phyloP scores from a whole-genome alignment of 2,113 vertebrate species.

The Cavia aperea region DNA sequence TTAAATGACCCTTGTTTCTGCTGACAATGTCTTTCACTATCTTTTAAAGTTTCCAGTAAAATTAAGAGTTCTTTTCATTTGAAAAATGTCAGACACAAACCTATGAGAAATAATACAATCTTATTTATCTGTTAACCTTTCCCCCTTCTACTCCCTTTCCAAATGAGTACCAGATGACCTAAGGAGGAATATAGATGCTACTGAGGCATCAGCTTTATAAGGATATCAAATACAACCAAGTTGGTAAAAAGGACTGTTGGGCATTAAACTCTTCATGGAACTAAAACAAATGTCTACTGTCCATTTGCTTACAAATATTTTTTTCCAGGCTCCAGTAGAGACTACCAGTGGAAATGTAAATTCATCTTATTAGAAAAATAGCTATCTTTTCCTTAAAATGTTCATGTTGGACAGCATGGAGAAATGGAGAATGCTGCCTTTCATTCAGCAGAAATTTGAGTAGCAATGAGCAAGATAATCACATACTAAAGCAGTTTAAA shows the following conservation, averaged over 20 bases:
- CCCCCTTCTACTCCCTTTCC: not conserved
- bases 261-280: not conserved
- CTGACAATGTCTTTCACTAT: slow-evolving; percentile 33
- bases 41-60: slow-evolving; percentile 38
- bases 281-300: slow-evolving; percentile 17
- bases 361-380: slow-evolving; percentile 27
- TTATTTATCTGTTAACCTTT: slow-evolving; percentile 6
- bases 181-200: not conserved
- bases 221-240: not conserved
- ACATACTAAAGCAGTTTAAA: not conserved
- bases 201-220: slow-evolving; percentile 25
- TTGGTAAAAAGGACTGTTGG: not conserved
- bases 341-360: not conserved
- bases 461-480: not conserved
- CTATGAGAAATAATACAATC: not conserved
- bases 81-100: slow-evolving; percentile 21
- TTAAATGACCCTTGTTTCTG: slow-evolving; percentile 56
- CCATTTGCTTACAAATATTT: slow-evolving; percentile 27
- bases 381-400: not conserved
- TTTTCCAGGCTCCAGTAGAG: not conserved
- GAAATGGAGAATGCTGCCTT: slow-evolving; percentile 14
- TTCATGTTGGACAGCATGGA: not conserved
- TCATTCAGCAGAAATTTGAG: not conserved
- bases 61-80: slow-evolving; percentile 45
- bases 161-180: not conserved